Conservation (phyloP, 1,140 invertebrate genomes). For the Drosophila trapezifrons region DNA sequence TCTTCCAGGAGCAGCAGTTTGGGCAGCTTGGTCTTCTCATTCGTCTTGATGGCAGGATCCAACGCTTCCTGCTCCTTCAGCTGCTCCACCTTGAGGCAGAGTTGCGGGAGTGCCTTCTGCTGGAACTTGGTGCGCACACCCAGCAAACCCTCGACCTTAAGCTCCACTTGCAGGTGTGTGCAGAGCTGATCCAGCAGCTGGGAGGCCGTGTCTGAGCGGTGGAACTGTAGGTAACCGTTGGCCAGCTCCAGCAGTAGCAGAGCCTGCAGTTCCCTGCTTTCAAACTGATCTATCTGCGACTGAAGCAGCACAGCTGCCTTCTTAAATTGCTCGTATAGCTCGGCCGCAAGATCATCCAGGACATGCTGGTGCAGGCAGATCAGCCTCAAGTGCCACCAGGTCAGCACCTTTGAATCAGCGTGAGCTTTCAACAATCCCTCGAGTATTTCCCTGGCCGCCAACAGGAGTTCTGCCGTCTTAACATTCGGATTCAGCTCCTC, state of each 20-base stretch:
- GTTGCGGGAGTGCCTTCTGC: conserved; percentile 91
- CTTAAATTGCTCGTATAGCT: conserved; percentile 87
- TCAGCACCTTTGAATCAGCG: conserved; percentile 64
- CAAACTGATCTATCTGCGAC: conserved; percentile 72
- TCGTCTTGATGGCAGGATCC: conserved; percentile 84
- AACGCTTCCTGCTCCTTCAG: conserved; percentile 62
- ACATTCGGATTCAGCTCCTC: conserved; percentile 89
- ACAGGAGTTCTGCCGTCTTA: conserved; percentile 87
- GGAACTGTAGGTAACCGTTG: conserved; percentile 90
- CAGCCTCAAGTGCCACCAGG: conserved; percentile 91
- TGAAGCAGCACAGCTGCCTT: conserved; percentile 86
- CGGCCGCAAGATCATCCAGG: conserved; percentile 89
- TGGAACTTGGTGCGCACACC: conserved; percentile 96
- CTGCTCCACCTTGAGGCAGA: conserved; percentile 86
- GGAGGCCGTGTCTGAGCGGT: conserved; percentile 88
- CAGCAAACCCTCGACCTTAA: conserved; percentile 88
- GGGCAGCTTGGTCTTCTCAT: conserved; percentile 85
- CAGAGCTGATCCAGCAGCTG: conserved; percentile 88
- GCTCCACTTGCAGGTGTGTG: conserved; percentile 87
- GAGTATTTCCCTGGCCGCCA: conserved; percentile 88
- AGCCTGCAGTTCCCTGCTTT: conserved; percentile 85
- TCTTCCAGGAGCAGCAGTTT: conserved; percentile 90
- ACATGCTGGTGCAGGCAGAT: conserved; percentile 90
- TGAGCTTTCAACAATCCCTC: conserved; percentile 84
- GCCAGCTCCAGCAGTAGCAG: conserved; percentile 90